A percentile compares a stretch with the other conserved stretches of the same genome.
Conservation (phyloP, 2,797 vertebrate species). For the Chloroceryle inda region DNA sequence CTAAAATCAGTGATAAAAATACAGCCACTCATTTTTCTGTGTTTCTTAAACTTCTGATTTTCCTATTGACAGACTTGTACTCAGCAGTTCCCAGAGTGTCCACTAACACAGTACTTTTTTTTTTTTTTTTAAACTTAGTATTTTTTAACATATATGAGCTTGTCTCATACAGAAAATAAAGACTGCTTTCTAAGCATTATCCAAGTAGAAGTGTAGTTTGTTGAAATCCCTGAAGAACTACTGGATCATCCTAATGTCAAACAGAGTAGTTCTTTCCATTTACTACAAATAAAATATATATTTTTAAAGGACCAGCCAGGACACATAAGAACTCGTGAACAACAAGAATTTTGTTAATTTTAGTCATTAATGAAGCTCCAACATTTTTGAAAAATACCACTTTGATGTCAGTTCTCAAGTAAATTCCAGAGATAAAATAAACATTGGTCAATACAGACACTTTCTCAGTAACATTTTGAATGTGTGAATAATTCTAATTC, state of each 20-base stretch:
- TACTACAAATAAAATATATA: neutral
- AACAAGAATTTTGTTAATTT: neutral
- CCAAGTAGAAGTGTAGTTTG: neutral
- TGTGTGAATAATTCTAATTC: neutral
- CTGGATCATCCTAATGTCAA: neutral
- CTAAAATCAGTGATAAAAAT: neutral
- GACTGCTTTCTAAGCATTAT: neutral
- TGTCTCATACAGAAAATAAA: neutral
- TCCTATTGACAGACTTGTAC: neutral
- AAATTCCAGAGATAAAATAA: neutral
- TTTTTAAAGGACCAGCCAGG: neutral
- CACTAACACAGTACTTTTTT: neutral
- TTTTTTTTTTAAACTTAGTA: neutral
- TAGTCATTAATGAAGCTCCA: neutral
- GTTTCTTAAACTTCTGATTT: conserved; percentile 1
- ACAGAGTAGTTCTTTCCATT: neutral
- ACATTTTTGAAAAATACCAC: neutral
- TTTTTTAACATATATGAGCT: neutral
- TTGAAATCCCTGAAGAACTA: neutral
- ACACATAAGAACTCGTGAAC: neutral
- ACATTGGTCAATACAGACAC: neutral
- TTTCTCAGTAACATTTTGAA: neutral
- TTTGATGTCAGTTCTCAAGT: neutral
- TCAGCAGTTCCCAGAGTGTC: neutral
- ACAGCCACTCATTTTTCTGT: neutral